Percentiles rank a stretch among this genome's conserved stretches.
phyloP scores from a whole-genome alignment of 2,888 invertebrate species.

The Sarcophaga caerulescens region DNA sequence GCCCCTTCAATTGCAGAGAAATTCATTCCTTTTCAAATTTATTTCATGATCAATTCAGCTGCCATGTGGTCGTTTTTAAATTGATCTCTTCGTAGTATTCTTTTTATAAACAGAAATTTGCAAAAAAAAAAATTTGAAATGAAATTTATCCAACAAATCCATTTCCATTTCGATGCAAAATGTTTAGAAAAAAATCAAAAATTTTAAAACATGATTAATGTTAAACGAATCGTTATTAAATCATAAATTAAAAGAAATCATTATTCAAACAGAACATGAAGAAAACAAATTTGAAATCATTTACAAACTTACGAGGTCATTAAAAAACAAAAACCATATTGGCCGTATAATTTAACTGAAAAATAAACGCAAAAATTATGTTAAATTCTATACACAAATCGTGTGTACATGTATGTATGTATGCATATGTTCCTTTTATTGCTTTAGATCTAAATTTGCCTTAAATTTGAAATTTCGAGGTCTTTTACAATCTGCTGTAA shows the following conservation, averaged over 20 bases:
- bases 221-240: neutral
- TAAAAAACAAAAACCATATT: conserved; percentile 10
- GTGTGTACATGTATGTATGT: neutral
- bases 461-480: neutral
- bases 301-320: conserved; percentile 21
- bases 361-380: neutral
- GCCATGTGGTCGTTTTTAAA: no score
- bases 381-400: neutral
- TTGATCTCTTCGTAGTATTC: no score
- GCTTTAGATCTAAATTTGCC: no score
- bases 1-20: no score
- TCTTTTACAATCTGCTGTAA: conserved; percentile 2
- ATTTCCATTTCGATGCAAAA: neutral
- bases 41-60: no score
- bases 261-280: neutral
- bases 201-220: conserved; percentile 15
- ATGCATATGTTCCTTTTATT: neutral
- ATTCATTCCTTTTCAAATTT: no score
- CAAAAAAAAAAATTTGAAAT: no score
- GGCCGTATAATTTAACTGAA: neutral
- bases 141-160: no score
- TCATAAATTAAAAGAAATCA: no score
- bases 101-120: no score
- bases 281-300: conserved; percentile 7
- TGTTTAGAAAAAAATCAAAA: neutral